Percentiles rank a stretch among this genome's conserved stretches.
phyloP scores from a whole-genome alignment of 2,113 vertebrate species.

The Rhombomys opimus region DNA sequence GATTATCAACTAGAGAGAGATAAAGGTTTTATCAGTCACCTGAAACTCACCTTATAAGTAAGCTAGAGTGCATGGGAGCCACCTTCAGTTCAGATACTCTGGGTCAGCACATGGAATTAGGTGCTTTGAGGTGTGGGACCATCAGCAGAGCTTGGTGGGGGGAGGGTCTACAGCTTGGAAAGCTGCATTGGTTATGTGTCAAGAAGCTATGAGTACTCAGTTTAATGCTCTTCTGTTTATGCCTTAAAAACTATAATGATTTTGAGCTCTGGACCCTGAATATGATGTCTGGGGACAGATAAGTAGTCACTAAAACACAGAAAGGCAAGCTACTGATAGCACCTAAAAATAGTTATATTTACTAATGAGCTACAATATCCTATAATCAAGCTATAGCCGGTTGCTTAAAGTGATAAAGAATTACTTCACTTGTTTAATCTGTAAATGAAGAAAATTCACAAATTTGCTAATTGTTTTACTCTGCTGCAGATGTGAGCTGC shows the following conservation, averaged over 20 bases:
- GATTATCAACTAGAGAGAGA: conserved; percentile 23
- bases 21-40: neutral
- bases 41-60: neutral
- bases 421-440: conserved; percentile 73
- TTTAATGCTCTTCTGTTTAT: neutral
- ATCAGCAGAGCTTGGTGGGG: fast-evolving
- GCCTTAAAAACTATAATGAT: neutral
- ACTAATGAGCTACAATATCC: conserved; percentile 76
- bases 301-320: neutral
- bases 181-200: neutral
- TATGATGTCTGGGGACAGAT: neutral
- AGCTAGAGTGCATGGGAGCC: neutral
- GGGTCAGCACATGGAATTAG: neutral
- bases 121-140: neutral
- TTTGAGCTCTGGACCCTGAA: neutral
- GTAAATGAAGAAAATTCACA: conserved; percentile 75
- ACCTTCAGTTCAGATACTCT: neutral
- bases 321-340: conserved; percentile 34
- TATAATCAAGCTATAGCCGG: conserved; percentile 70
- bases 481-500: conserved; percentile 74
- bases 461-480: conserved; percentile 74
- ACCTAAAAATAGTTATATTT: conserved; percentile 69
- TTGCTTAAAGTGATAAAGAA: conserved; percentile 72
- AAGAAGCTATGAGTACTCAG: neutral
- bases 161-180: fast-evolving